These are phyloP conservation scores for Styela clava DNA, from an alignment of 23 tunicate species.

Conservation along the genomic window DNA sequence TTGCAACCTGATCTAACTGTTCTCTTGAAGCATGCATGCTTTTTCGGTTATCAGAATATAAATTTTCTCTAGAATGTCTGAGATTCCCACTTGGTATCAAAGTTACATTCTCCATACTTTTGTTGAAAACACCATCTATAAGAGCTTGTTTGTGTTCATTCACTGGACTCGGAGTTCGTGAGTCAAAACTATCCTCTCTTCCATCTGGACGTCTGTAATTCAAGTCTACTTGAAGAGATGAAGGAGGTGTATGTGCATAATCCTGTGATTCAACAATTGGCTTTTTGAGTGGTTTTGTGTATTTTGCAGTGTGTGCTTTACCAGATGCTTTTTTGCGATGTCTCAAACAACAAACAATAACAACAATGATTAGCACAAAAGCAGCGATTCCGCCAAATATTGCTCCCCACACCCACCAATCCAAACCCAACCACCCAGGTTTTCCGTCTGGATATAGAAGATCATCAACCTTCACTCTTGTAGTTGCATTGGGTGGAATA, in stretches of 20 bases:
- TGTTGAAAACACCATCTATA: slow-evolving; percentile 41
- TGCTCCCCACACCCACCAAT: slow-evolving; percentile 59
- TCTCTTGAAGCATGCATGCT: slow-evolving; percentile 58
- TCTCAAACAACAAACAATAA: slow-evolving; percentile 38
- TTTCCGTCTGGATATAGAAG: slow-evolving; percentile 70
- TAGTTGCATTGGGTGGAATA: slow-evolving; percentile 43
- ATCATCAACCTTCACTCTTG: slow-evolving; percentile 49
- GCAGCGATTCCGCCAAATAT: slow-evolving; percentile 61
- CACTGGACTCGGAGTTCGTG: slow-evolving; percentile 22
- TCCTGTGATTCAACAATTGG: neutral
- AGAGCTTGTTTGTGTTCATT: slow-evolving; percentile 35
- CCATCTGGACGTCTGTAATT: slow-evolving; percentile 4
- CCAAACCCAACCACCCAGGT: slow-evolving; percentile 45
- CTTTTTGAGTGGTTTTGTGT: neutral
- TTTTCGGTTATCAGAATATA: slow-evolving; percentile 45
- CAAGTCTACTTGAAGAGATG: slow-evolving; percentile 10
- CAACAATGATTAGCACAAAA: slow-evolving; percentile 37
- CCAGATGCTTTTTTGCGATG: slow-evolving; percentile 11
- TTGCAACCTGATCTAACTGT: slow-evolving; percentile 74
- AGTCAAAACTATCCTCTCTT: slow-evolving; percentile 30
- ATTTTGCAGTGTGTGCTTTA: neutral
- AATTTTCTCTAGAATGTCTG: slow-evolving; percentile 37
- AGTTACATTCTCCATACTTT: slow-evolving; percentile 26
- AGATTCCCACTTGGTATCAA: slow-evolving; percentile 38
- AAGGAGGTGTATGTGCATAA: neutral